Evolutionary conservation across 2,797 vertebrate species (phyloP).

Genomic region (Nasua narica): DNA sequence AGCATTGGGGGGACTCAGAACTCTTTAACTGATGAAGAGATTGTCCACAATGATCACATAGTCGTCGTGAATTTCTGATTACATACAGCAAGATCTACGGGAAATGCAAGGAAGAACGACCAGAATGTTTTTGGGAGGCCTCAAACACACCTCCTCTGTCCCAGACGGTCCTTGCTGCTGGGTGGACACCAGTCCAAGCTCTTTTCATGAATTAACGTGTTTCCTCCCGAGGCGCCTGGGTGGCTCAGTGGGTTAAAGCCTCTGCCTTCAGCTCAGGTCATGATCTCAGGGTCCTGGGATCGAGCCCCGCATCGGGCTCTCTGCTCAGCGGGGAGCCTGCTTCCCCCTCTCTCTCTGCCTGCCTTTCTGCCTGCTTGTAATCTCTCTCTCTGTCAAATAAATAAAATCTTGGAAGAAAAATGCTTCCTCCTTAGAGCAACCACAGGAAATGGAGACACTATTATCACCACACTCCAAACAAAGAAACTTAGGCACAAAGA

Average conservation of each 20-base stretch:
- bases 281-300: no score
- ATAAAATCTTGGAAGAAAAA: no score
- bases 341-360: no score
- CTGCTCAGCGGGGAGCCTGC: no score
- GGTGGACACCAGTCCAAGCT: background rate
- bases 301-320: no score
- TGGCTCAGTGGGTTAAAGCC: no score
- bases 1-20: background rate
- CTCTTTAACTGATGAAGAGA: background rate
- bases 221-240: no score
- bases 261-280: no score
- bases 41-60: background rate
- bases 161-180: background rate
- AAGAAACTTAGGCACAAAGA: background rate
- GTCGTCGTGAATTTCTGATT: background rate
- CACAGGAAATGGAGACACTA: background rate
- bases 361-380: no score
- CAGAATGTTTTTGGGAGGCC: background rate
- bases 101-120: background rate
- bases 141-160: background rate
- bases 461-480: background rate
- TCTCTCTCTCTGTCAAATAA: no score
- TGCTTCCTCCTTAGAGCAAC: background rate
- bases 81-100: background rate
- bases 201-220: background rate